A percentile compares a stretch with the other conserved stretches of the same genome.
Evolutionary conservation across 1,140 invertebrate genomes (phyloP).

Genomic region (Stenopsyche tienmushanensis): DNA sequence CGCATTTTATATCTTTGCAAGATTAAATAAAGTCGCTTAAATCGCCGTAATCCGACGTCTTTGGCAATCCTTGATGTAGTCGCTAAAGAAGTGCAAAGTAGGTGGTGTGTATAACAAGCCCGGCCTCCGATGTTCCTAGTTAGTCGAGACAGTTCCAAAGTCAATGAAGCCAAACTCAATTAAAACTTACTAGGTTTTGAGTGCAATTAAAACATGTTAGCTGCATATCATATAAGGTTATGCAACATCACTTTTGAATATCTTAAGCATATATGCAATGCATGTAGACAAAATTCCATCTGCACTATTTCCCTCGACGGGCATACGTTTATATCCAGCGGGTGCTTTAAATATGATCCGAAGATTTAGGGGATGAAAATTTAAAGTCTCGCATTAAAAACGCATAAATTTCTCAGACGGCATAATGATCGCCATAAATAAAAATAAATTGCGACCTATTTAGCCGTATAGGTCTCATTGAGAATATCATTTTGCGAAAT

Average conservation of each 20-base stretch:
- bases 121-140: neutral
- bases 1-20: too few relatives aligned
- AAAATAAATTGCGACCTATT: too few relatives aligned
- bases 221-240: conserved; percentile 35
- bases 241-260: conserved; percentile 2
- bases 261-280: too few relatives aligned
- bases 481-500: too few relatives aligned
- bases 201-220: conserved; percentile 39
- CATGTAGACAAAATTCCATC: neutral
- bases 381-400: too few relatives aligned
- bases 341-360: too few relatives aligned
- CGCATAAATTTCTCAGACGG: too few relatives aligned
- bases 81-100: conserved; percentile 13
- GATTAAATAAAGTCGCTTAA: too few relatives aligned
- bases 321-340: neutral
- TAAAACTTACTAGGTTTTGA: conserved; percentile 41
- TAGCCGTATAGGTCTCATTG: too few relatives aligned
- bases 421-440: too few relatives aligned
- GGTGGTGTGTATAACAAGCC: conserved; percentile 3
- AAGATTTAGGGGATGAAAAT: too few relatives aligned
- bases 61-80: neutral
- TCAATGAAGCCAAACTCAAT: conserved; percentile 43
- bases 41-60: too few relatives aligned
- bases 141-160: conserved; percentile 38
- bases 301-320: neutral